Conservation (phyloP, 23 tunicate species). For the Phallusia fumigata region DNA sequence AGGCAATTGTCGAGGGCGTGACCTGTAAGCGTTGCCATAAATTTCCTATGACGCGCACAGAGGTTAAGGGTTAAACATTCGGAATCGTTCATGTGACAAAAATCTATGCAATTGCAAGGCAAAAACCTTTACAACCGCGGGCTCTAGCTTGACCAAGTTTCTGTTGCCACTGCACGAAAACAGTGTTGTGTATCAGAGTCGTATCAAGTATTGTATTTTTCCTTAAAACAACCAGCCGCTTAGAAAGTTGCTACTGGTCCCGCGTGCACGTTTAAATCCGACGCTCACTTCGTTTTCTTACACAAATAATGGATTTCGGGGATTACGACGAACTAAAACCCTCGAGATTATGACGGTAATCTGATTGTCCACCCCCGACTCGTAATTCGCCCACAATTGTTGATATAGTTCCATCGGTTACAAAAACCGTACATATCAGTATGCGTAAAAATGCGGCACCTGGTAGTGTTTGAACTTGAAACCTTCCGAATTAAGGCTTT, state of each 20-base stretch:
- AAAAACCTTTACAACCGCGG: no score
- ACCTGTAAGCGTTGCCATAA: background rate
- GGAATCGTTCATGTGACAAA: background rate
- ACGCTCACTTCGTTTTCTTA: background rate
- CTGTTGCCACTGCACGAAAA: background rate
- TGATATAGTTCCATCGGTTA: background rate
- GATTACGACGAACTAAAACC: background rate
- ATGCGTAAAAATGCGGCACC: no score
- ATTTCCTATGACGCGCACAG: background rate
- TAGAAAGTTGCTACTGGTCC: background rate
- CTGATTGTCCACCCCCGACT: background rate
- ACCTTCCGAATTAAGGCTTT: no score
- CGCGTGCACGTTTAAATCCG: background rate
- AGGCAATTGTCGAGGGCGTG: background rate
- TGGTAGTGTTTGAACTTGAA: no score
- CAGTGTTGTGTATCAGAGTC: background rate
- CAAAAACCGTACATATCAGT: no score
- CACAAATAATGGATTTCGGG: slow-evolving; percentile 7
- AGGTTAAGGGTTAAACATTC: slow-evolving; percentile 9
- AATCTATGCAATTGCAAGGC: no score
- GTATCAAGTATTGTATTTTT: background rate
- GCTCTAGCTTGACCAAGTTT: no score
- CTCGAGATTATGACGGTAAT: background rate
- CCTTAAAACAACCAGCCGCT: background rate
- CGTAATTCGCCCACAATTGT: background rate